Conservation (phyloP, 2,113 vertebrate species). For the Datnioides undecimradiatus region DNA sequence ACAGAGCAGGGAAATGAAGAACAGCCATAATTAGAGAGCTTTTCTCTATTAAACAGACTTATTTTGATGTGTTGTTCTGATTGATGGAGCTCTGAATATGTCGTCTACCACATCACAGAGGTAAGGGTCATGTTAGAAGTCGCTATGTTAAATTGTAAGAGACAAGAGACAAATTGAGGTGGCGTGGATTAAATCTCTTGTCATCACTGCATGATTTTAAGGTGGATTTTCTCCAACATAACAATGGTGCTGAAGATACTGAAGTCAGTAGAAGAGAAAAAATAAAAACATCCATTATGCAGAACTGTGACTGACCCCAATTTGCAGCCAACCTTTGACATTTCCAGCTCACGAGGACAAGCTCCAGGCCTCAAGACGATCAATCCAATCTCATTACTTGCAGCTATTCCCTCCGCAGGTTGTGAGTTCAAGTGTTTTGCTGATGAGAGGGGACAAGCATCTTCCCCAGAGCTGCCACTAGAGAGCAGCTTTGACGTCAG, state of each 20-base stretch:
- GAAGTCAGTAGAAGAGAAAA: background rate
- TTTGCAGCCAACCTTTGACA: slow-evolving; percentile 19
- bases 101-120: slow-evolving; percentile 7
- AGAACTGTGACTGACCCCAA: slow-evolving; percentile 17
- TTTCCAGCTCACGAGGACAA: background rate
- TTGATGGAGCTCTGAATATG: slow-evolving; percentile 5
- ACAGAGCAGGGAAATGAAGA: background rate
- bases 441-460: slow-evolving; percentile 41
- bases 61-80: background rate
- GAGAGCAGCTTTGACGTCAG: slow-evolving; percentile 61
- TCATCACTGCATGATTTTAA: slow-evolving; percentile 4
- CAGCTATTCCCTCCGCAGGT: slow-evolving; percentile 13
- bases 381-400: slow-evolving; percentile 13
- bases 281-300: background rate
- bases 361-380: background rate
- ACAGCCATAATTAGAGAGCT: background rate
- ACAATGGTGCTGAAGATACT: slow-evolving; percentile 4
- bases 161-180: slow-evolving; percentile 39
- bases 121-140: slow-evolving; percentile 14
- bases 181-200: slow-evolving; percentile 18
- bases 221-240: slow-evolving; percentile 8
- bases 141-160: slow-evolving; percentile 13
- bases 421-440: slow-evolving; percentile 13
- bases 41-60: background rate
- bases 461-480: slow-evolving; percentile 44